A percentile compares a stretch with the other conserved stretches of the same genome.
Conservation (phyloP, 92 coral and sea anemone species). For the Actinernus sp. region DNA sequence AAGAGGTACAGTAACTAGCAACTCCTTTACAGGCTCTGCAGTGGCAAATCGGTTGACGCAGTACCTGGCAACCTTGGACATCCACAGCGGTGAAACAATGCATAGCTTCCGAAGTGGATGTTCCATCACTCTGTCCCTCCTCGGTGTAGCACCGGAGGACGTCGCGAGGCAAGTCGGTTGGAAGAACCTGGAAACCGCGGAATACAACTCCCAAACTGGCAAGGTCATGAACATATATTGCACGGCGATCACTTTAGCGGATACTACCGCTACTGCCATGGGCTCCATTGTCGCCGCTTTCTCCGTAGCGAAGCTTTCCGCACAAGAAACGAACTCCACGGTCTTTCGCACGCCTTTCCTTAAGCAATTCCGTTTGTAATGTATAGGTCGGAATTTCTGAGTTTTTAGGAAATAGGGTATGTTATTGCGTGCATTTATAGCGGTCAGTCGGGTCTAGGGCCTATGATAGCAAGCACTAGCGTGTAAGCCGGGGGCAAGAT, state of each 20-base stretch:
- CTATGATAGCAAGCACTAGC: no score
- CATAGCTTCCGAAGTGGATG: conserved; percentile 55
- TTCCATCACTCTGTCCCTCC: conserved; percentile 43
- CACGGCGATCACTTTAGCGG: background rate
- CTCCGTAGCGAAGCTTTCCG: no score
- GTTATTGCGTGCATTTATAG: no score
- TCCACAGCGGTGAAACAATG: conserved; percentile 47
- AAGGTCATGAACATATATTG: conserved; percentile 35
- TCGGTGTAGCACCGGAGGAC: conserved; percentile 43
- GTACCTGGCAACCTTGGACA: conserved; percentile 22
- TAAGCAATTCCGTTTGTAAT: no score
- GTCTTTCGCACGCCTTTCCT: no score
- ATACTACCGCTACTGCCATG: no score
- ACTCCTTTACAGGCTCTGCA: conserved; percentile 55
- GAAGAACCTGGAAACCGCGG: background rate
- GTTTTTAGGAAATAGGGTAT: no score
- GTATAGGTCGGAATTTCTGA: no score
- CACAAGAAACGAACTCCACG: no score
- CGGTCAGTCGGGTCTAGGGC: no score
- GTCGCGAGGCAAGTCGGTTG: conserved; percentile 24
- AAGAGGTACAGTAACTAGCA: conserved; percentile 25
- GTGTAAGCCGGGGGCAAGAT: no score
- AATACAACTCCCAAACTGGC: conserved; percentile 36
- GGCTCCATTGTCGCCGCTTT: no score
- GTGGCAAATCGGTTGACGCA: conserved; percentile 26